Percentiles rank a stretch among this genome's conserved stretches.
Evolutionary conservation across 2,888 invertebrate genomes (phyloP).

Genomic region (Spodoptera exigua): DNA sequence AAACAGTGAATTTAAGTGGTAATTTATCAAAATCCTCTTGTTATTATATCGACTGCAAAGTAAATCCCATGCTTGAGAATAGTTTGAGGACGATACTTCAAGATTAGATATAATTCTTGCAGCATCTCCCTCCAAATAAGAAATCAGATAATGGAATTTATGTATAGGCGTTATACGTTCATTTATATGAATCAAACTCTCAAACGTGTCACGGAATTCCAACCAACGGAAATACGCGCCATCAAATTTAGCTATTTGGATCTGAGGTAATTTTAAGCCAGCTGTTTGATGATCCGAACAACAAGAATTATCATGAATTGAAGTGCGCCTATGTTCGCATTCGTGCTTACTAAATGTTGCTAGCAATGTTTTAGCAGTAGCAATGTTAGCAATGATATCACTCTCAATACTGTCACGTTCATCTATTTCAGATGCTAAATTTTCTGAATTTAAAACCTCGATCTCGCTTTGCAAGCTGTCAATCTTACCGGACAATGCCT

Average conservation of each 20-base stretch:
- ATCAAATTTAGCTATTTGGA: conserved; percentile 52
- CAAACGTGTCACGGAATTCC: conserved; percentile 51
- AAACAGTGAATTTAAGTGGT: conserved; percentile 46
- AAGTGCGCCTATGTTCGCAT: conserved; percentile 8
- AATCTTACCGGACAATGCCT: conserved; percentile 18
- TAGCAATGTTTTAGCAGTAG: too few relatives aligned
- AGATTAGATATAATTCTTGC: conserved; percentile 44
- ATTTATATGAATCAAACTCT: conserved; percentile 50
- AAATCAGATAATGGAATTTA: conserved; percentile 23
- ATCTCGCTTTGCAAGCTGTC: conserved; percentile 43
- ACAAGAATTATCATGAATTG: conserved; percentile 6
- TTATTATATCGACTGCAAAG: conserved; percentile 23
- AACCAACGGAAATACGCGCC: conserved; percentile 53
- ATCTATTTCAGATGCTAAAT: conserved; percentile 33
- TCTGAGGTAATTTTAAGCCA: conserved; percentile 45
- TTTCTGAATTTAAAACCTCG: conserved; percentile 31
- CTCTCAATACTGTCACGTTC: conserved; percentile 43
- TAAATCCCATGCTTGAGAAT: conserved; percentile 10
- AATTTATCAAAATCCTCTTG: conserved; percentile 27
- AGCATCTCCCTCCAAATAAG: conserved; percentile 50
- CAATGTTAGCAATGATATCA: conserved; percentile 11
- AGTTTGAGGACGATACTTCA: conserved; percentile 37
- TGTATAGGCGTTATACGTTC: conserved; percentile 42
- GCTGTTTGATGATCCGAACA: conserved; percentile 23
- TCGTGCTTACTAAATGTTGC: not conserved